phyloP scores from a whole-genome alignment of 2,888 invertebrate species.

The Conomelus anceps region DNA sequence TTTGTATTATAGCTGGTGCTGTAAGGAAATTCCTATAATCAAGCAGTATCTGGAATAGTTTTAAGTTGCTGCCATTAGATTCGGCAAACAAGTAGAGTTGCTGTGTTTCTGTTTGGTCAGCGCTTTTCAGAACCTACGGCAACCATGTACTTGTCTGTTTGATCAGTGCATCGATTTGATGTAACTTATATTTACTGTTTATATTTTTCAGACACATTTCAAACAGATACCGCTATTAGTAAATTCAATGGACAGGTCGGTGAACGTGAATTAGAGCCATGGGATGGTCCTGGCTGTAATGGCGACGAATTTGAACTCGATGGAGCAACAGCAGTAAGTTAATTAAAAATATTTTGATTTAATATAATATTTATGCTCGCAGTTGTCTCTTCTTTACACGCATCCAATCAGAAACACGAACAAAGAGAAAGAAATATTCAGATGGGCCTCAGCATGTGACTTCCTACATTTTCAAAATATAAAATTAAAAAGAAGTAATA shows the following conservation, averaged over 20 bases:
- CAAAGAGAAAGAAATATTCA: not conserved
- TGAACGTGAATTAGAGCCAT: constrained; percentile 81
- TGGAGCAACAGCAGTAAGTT: constrained; percentile 54
- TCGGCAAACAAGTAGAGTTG: too few relatives aligned
- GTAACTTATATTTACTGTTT: not conserved
- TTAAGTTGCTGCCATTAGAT: too few relatives aligned
- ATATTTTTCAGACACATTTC: constrained; percentile 32
- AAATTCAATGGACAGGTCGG: constrained; percentile 73
- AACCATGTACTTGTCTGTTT: not conserved
- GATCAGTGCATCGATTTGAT: not conserved
- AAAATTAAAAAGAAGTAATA: too few relatives aligned
- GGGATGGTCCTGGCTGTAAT: constrained; percentile 61
- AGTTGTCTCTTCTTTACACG: not conserved
- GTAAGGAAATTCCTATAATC: not conserved
- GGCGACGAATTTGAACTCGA: constrained; percentile 63
- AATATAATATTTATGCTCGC: not conserved
- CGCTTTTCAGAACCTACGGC: not conserved
- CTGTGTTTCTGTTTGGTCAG: too few relatives aligned
- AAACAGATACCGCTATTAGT: constrained; percentile 52
- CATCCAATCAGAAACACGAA: too few relatives aligned
- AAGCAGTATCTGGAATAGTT: too few relatives aligned
- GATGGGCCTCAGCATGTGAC: not conserved
- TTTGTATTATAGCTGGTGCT: not conserved
- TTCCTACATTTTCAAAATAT: too few relatives aligned
- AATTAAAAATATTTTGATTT: not conserved